Percentiles rank a stretch among this genome's conserved stretches.
Evolutionary conservation across 2,888 invertebrate species (phyloP).

Genomic region (Polietes domitor): DNA sequence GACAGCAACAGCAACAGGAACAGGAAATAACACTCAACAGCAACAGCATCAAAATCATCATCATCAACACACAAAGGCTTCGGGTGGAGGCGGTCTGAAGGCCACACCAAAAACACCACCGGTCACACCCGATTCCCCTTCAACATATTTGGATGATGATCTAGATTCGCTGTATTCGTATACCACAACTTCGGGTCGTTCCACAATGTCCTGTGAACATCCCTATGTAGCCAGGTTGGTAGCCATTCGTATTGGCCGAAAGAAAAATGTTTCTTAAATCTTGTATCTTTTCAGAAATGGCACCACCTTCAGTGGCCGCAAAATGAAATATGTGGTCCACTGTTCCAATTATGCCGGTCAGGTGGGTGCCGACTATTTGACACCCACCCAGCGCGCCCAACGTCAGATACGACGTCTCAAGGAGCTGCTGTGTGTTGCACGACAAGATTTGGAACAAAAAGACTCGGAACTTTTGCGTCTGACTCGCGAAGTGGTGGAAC

Average conservation of each 20-base stretch:
- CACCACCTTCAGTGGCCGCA: conserved; percentile 86
- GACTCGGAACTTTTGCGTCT: conserved; percentile 88
- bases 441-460: conserved; percentile 89
- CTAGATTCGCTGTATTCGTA: conserved; percentile 89
- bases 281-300: conserved; percentile 82
- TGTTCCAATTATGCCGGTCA: conserved; percentile 90
- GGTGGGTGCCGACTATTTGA: conserved; percentile 91
- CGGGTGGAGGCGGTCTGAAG: conserved; percentile 71
- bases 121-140: conserved; percentile 83
- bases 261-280: too few relatives aligned
- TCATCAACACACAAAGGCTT: conserved; percentile 31
- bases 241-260: not conserved
- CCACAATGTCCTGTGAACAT: conserved; percentile 87
- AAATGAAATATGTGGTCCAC: conserved; percentile 91
- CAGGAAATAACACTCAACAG: conserved; percentile 70
- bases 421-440: conserved; percentile 87
- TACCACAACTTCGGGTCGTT: conserved; percentile 89
- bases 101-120: conserved; percentile 83
- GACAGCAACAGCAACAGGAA: conserved; percentile 80
- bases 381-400: conserved; percentile 93
- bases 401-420: conserved; percentile 90
- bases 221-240: conserved; percentile 87
- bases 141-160: conserved; percentile 85
- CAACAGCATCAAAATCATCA: conserved; percentile 30
- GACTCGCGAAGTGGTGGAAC: conserved; percentile 90